phyloP scores from a whole-genome alignment of 2,888 invertebrate genomes.

The Cyrtodaria siliqua region DNA sequence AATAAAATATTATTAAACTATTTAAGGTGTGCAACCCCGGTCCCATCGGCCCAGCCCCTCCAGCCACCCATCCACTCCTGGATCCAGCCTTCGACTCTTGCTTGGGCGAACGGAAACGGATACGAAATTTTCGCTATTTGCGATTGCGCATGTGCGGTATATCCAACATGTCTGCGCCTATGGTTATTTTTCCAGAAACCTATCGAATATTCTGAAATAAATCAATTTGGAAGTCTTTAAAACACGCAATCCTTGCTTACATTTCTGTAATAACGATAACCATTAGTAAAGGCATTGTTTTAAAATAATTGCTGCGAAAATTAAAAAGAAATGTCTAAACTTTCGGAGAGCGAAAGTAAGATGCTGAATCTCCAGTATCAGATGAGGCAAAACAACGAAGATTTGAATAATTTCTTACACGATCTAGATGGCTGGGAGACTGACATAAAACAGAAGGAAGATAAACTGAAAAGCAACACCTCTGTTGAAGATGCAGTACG shows the following conservation, averaged over 20 bases:
- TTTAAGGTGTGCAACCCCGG: too few relatives aligned
- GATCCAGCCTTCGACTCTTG: too few relatives aligned
- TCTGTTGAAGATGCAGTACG: constrained; percentile 59
- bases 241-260: not conserved
- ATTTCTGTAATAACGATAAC: not conserved
- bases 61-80: too few relatives aligned
- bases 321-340: constrained; percentile 40
- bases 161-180: constrained; percentile 60
- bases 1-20: too few relatives aligned
- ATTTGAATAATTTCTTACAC: constrained; percentile 90
- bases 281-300: not conserved
- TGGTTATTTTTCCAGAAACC: not conserved
- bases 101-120: too few relatives aligned
- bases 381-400: constrained; percentile 91
- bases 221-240: not conserved
- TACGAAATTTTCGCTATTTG: too few relatives aligned
- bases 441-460: constrained; percentile 83
- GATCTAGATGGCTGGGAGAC: constrained; percentile 88
- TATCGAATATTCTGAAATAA: not conserved
- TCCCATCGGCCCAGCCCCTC: too few relatives aligned
- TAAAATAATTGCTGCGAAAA: not conserved
- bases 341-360: constrained; percentile 84
- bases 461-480: constrained; percentile 65
- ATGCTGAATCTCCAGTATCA: constrained; percentile 90
- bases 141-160: not conserved